Evolutionary conservation across 2,888 invertebrate genomes (phyloP).

Genomic region (Athalia circularis): DNA sequence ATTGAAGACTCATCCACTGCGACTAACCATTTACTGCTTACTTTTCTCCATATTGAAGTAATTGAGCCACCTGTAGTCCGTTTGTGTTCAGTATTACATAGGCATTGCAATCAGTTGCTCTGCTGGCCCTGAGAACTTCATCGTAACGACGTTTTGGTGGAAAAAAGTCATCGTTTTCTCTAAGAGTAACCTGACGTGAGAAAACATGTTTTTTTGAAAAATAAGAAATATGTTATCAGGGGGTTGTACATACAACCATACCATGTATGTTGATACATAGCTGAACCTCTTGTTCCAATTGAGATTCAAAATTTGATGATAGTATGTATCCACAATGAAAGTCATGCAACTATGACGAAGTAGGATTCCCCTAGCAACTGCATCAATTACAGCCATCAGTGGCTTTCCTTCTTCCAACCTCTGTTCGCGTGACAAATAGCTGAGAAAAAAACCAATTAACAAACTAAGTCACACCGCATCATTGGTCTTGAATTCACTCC

Average conservation of each 20-base stretch:
- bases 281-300: conserved; percentile 43
- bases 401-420: conserved; percentile 45
- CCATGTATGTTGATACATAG: conserved; percentile 25
- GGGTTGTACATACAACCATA: conserved; percentile 10
- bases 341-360: conserved; percentile 62
- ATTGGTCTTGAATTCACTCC: background rate
- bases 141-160: conserved; percentile 57
- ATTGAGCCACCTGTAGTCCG: conserved; percentile 80
- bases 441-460: conserved; percentile 1
- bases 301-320: conserved; percentile 59
- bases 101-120: conserved; percentile 81
- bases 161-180: conserved; percentile 64
- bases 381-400: conserved; percentile 59
- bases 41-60: conserved; percentile 84
- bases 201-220: background rate
- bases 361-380: conserved; percentile 62
- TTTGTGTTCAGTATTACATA: conserved; percentile 85
- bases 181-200: conserved; percentile 60
- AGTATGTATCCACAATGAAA: conserved; percentile 64
- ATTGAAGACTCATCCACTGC: background rate
- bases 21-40: conserved; percentile 60
- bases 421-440: background rate
- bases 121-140: conserved; percentile 64
- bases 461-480: background rate
- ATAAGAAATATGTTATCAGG: background rate